Evolutionary conservation across 2,888 invertebrate species (phyloP), one percentile per base, ranked within the genome.

Genomic region (Tenthredo notha): DNA sequence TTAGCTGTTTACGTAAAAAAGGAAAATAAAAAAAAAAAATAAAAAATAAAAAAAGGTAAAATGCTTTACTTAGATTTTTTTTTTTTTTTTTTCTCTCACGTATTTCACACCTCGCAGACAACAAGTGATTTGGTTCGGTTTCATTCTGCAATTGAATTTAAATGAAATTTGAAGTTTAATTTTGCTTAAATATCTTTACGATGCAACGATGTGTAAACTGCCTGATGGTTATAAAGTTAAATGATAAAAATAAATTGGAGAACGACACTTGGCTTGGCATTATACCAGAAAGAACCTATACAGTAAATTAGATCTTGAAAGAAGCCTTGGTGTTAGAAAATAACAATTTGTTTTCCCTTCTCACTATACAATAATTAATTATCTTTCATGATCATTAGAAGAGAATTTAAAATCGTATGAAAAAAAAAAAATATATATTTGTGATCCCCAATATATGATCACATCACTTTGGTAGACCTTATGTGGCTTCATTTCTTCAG

Each of bases 401-500:
- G 12, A 6, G 15, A 15, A 67, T 33, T 33, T n/a, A 0, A n/a
- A 54, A 12, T 12, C 3, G 15, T 15, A 33, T 67, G 1, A 67
- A 5, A n/a, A n/a, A n/a, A n/a, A n/a, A n/a, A n/a, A n/a, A n/a
- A n/a, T n/a, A n/a, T n/a, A n/a, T 15, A n/a, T 72, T 37, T n/a
- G 40, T n/a, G 40, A 72, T 40, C 40, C 4, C 70, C n/a, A 75
- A n/a, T 12, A n/a, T 12, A 75, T 47, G 4, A 75, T 47, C 75
- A 2, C 75, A 2, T 15, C n/a, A 54, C 25, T 40, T 47, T 50
- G 10, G 47, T 10, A 54, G 58, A 78, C 78, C 78, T 78, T 78
- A n/a, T n/a, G 78, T 50, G n/a, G 78, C 9, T 54, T 78, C 37
- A 78, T 78, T 78, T 78, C 78, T 58, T 21, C n/a, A 54, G 78